Conservation (phyloP, 2,888 invertebrate genomes). For the Ochropacha duplaris region DNA sequence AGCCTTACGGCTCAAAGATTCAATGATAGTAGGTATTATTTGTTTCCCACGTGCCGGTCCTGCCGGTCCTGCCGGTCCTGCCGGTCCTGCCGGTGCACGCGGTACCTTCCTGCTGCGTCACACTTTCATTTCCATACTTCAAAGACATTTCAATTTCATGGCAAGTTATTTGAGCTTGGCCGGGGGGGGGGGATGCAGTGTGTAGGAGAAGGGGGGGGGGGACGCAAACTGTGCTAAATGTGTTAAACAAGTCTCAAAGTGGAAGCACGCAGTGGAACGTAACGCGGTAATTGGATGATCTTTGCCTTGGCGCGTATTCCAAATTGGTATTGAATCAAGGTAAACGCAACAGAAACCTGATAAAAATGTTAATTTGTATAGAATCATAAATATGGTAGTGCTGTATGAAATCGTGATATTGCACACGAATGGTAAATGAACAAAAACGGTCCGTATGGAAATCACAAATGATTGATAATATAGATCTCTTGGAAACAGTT, state of each 20-base stretch:
- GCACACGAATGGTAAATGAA: background rate
- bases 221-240: constrained; percentile 14
- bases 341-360: background rate
- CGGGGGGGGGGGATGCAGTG: constrained; percentile 11
- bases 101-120: constrained; percentile 25
- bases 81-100: constrained; percentile 6
- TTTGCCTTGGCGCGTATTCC: constrained; percentile 12
- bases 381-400: background rate
- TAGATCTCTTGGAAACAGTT: background rate
- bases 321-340: background rate
- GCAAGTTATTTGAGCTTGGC: constrained; percentile 21
- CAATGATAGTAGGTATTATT: background rate
- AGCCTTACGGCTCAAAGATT: background rate
- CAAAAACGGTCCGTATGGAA: constrained; percentile 6
- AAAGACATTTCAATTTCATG: constrained; percentile 43
- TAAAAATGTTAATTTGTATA: background rate
- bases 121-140: constrained; percentile 37
- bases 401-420: background rate
- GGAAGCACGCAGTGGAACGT: constrained; percentile 16
- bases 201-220: background rate
- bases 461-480: background rate
- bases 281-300: constrained; percentile 19
- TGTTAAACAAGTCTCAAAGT: constrained; percentile 19
- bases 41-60: no score
- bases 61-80: no score